Evolutionary conservation across 2,113 vertebrate species (phyloP).

Genomic region (Microtus richardsoni): DNA sequence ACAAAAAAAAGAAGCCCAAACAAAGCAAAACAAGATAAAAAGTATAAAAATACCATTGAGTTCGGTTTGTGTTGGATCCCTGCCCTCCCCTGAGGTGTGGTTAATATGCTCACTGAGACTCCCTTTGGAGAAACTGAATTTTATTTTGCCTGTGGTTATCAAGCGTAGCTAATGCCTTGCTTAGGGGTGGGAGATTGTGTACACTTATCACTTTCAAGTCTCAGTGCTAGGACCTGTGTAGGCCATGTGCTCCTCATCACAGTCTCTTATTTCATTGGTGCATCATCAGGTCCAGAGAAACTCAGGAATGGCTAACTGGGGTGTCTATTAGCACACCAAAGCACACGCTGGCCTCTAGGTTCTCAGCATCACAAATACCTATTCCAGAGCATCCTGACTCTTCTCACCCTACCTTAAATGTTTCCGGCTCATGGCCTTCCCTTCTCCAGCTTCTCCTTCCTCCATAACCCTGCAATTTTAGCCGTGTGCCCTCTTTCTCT

Average conservation of each 20-base stretch:
- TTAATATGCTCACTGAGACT: not conserved
- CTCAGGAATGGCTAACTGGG: not conserved
- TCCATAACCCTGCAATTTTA: not conserved
- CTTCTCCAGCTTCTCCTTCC: not conserved
- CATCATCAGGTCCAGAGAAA: not conserved
- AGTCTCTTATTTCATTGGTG: not conserved
- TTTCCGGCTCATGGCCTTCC: not conserved
- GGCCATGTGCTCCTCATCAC: not conserved
- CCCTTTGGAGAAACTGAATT: not conserved
- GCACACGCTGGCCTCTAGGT: not conserved
- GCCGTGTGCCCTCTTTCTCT: no score
- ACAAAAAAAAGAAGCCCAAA: not conserved
- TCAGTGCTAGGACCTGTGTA: not conserved
- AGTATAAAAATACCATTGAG: not conserved
- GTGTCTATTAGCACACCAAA: not conserved
- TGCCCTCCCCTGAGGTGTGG: not conserved
- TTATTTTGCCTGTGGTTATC: not conserved
- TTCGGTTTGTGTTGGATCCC: not conserved
- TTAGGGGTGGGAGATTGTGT: not conserved
- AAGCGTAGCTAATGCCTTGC: not conserved
- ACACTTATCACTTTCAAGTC: not conserved
- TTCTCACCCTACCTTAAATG: not conserved
- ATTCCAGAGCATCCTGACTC: not conserved
- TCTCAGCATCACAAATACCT: not conserved
- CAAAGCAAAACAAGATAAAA: not conserved